Evolutionary conservation across 2,113 vertebrate genomes (phyloP).

Genomic region (Catagonus wagneri): DNA sequence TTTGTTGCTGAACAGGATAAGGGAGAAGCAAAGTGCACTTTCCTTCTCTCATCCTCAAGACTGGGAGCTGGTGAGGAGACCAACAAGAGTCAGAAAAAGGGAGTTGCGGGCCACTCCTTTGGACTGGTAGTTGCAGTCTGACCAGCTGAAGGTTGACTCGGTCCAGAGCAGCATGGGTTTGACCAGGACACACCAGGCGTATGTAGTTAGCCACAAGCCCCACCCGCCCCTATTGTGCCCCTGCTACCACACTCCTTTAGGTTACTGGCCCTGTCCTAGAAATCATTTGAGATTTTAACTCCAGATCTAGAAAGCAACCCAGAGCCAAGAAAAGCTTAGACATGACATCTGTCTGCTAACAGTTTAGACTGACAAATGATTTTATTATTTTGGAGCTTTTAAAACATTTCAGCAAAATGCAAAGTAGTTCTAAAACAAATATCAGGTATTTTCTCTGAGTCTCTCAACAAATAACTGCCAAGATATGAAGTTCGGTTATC

Average conservation of each 20-base stretch:
- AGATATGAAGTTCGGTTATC: too few species aligned
- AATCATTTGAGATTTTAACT: not conserved
- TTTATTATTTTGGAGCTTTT: not conserved
- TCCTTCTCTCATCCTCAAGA: not conserved
- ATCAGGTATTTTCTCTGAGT: not conserved
- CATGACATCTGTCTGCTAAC: not conserved
- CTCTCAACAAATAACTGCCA: not conserved
- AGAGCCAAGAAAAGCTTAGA: not conserved
- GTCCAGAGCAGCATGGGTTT: not conserved
- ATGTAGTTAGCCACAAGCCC: not conserved
- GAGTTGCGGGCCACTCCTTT: not conserved
- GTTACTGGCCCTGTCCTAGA: not conserved
- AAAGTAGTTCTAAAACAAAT: not conserved
- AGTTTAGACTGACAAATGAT: not conserved
- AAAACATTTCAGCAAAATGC: not conserved
- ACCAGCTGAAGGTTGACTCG: not conserved
- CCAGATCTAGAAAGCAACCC: not conserved
- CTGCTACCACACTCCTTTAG: rapidly evolving
- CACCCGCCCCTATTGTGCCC: rapidly evolving
- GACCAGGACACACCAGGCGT: too few species aligned
- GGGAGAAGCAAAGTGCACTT: not conserved
- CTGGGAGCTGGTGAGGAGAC: not conserved
- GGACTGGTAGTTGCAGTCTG: not conserved
- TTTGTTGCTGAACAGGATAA: not conserved
- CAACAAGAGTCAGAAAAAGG: not conserved